Base-by-base conservation (phyloP, 2,888 invertebrate genomes). In the Nomada hirtipes region DNA sequence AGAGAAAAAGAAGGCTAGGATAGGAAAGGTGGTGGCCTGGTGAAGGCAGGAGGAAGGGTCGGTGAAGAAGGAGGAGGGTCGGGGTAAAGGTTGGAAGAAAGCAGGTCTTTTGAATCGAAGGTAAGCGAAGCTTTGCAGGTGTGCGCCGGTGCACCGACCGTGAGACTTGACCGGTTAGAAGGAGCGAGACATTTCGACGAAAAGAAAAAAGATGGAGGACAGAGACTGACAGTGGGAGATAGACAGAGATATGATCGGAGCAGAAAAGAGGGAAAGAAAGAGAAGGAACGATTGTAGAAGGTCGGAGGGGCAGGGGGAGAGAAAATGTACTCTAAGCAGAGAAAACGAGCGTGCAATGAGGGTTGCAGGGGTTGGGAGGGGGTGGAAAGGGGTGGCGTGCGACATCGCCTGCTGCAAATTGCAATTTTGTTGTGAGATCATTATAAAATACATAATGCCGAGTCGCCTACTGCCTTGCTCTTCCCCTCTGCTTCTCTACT, bases 391-490 rank as follows among this genome's bases (percentile, higher is more conserved):
- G 75, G 75, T 75, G 71, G 85, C 79, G 84, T 84, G 88, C 89
- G 89, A 92, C 91, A 90, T 90, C 89, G 90, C 90, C 89, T 87
- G 88, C 87, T 90, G 91, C 91, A 91, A 93, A 92, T 93, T 92
- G 91, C 91, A 92, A 92, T 93, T 93, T 93, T 91, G 91, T 92
- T 90, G 91, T 90, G 92, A 91, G 92, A 93, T 93, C 93, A 92
- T 93, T 93, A 93, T 92, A 92, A 93, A 93, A 92, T 92, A 91
- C 92, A 92, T 92, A 93, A 93, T 93, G 91, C 91, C 89, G 85
- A 88, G 84, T 85, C 90, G 87, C 86, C 88, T 86, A 83, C 87
- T 83, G 80, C 86, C 86, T 86, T 72, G 83, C 86, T 80, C 65
- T 83, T 85, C 83, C 79, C 80, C 79, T 79, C 73, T 78, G 78